Percentiles rank a stretch among this genome's conserved stretches.
phyloP scores from a whole-genome alignment of 92 coral and sea anemone genomes.

The Hydrozoanthus gracilis region DNA sequence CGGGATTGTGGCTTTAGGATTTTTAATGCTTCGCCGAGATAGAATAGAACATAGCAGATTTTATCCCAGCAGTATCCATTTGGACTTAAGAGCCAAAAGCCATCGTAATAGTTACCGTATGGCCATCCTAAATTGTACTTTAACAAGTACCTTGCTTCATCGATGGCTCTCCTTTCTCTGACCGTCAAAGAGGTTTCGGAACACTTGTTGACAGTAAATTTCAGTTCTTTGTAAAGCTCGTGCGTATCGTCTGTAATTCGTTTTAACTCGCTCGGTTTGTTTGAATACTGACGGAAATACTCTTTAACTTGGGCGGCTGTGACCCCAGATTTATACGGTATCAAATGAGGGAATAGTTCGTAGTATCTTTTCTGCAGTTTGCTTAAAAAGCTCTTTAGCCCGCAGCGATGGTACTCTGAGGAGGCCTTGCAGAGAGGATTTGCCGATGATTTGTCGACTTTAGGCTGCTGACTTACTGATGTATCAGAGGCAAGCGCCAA shows the following conservation, averaged over 20 bases:
- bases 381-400: conserved; percentile 40
- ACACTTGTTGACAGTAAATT: conserved; percentile 43
- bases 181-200: conserved; percentile 49
- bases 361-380: conserved; percentile 53
- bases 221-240: conserved; percentile 50
- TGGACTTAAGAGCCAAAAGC: conserved; percentile 89
- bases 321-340: conserved; percentile 36
- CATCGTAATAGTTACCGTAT: conserved; percentile 78
- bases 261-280: conserved; percentile 64
- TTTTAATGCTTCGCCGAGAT: background rate
- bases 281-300: conserved; percentile 65
- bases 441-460: background rate
- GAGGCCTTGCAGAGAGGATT: background rate
- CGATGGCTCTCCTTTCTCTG: conserved; percentile 69
- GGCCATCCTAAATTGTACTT: conserved; percentile 67
- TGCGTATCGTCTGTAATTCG: conserved; percentile 64
- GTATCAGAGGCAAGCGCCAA: background rate
- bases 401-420: conserved; percentile 6
- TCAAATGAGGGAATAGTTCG: conserved; percentile 45
- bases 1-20: conserved; percentile 55
- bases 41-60: conserved; percentile 4
- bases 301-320: conserved; percentile 55
- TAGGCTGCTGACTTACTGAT: background rate
- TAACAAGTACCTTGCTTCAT: conserved; percentile 65
- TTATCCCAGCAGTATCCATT: conserved; percentile 87